Percentiles rank a stretch among this genome's conserved stretches.
Evolutionary conservation across 1,140 invertebrate species (phyloP).

Genomic region (silkworm (Bombyx mori)): DNA sequence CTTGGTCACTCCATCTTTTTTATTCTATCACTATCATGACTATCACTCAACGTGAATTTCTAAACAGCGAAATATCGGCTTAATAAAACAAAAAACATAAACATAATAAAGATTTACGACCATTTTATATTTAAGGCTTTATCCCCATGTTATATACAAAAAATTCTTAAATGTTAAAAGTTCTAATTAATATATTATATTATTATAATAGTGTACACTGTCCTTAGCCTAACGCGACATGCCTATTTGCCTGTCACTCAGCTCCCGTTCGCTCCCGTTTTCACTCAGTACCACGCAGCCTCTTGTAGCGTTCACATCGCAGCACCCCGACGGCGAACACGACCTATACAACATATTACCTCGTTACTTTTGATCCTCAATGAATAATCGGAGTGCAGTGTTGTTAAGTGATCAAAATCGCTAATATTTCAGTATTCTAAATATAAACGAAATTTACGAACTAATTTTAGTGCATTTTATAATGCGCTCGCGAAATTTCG

Average conservation of each 20-base stretch:
- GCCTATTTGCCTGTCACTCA: conserved; percentile 22
- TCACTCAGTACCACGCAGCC: conserved; percentile 51
- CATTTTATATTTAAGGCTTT: neutral
- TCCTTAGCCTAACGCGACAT: conserved; percentile 17
- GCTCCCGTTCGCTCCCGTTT: conserved; percentile 34
- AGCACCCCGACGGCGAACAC: conserved; percentile 12
- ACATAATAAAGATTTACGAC: no score
- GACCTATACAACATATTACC: conserved; percentile 8
- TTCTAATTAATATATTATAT: conserved; percentile 1
- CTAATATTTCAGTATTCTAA: no score
- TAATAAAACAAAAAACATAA: no score
- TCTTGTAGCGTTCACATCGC: conserved; percentile 37
- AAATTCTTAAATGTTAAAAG: conserved; percentile 18
- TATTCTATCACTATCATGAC: no score
- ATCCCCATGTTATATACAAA: neutral
- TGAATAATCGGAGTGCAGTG: conserved; percentile 54
- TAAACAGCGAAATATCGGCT: no score
- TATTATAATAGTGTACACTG: neutral
- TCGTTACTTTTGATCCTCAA: neutral
- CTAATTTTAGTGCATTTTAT: no score
- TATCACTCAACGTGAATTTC: no score
- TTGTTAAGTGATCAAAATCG: no score
- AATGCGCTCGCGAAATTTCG: no score
- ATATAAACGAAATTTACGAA: no score
- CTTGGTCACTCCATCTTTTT: no score